phyloP scores from a whole-genome alignment of 1,140 invertebrate genomes.

The Pectinophora gossypiella region DNA sequence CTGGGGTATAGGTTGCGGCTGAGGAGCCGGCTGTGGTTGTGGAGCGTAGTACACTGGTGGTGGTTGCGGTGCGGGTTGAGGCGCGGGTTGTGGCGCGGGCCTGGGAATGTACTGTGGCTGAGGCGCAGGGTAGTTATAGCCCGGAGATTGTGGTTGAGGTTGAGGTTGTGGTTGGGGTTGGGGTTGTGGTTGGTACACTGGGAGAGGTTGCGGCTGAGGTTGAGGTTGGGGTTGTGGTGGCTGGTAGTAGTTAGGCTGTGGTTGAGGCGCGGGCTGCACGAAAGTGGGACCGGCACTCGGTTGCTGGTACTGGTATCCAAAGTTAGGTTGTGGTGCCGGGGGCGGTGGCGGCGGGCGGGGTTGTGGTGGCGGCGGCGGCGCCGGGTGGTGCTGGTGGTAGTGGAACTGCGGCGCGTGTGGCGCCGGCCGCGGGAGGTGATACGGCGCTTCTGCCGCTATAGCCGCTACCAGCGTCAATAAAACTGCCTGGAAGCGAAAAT shows the following conservation, averaged over 20 bases:
- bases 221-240: constrained; percentile 16
- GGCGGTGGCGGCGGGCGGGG: constrained; percentile 7
- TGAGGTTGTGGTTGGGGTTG: constrained; percentile 15
- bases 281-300: constrained; percentile 9
- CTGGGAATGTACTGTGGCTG: background rate
- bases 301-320: constrained; percentile 26
- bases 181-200: constrained; percentile 13
- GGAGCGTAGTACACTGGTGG: background rate
- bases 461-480: constrained; percentile 46
- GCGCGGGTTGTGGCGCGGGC: background rate
- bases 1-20: background rate
- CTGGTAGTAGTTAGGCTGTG: background rate
- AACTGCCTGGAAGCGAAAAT: constrained; percentile 42
- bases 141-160: background rate
- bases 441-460: constrained; percentile 51
- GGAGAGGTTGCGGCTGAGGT: constrained; percentile 10
- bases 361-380: constrained; percentile 8
- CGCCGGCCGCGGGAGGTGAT: constrained; percentile 48
- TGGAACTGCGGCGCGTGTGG: constrained; percentile 37
- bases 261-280: constrained; percentile 13
- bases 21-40: background rate
- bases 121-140: background rate
- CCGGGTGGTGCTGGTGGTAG: constrained; percentile 25
- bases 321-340: constrained; percentile 10
- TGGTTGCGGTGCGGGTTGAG: background rate